Conservation (phyloP, 2,888 invertebrate genomes). For the Agelastica alni region DNA sequence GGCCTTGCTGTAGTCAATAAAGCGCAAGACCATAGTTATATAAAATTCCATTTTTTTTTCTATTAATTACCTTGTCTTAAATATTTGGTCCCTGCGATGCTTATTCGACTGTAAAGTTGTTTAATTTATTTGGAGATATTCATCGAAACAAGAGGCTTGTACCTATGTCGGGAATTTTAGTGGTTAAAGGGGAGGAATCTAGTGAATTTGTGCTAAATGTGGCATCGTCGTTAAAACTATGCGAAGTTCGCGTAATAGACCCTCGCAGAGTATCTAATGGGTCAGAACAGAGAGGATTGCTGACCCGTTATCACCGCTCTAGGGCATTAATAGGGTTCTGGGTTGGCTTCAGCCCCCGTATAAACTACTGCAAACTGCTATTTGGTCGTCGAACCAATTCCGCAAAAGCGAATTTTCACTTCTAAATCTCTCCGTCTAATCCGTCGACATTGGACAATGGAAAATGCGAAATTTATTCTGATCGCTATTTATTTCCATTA, state of each 20-base stretch:
- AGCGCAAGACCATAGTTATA: no score
- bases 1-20: no score
- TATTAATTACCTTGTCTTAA: no score
- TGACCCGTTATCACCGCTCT: slow-evolving; percentile 52
- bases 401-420: slow-evolving; percentile 51
- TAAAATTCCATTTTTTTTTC: no score
- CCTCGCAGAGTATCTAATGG: slow-evolving; percentile 49
- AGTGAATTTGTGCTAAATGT: slow-evolving; percentile 5
- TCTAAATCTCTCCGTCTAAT: slow-evolving; percentile 46
- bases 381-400: slow-evolving; percentile 44
- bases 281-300: slow-evolving; percentile 51
- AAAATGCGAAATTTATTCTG: slow-evolving; percentile 34
- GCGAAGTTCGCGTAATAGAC: slow-evolving; percentile 42
- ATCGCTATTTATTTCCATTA: slow-evolving; percentile 42
- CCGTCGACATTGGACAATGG: slow-evolving; percentile 36
- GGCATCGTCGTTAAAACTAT: slow-evolving; percentile 8
- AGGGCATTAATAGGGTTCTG: slow-evolving; percentile 49
- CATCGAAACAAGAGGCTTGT: no score
- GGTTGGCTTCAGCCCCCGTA: slow-evolving; percentile 44
- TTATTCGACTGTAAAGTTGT: no score
- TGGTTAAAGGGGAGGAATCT: no score
- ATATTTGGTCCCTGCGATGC: no score
- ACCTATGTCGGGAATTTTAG: no score
- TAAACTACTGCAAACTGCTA: slow-evolving; percentile 49
- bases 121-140: no score